These are phyloP conservation scores for Strongylocentrotus purpuratus DNA, from an alignment of 35 echinoderm and acorn worm species.

Conservation along the genomic window DNA sequence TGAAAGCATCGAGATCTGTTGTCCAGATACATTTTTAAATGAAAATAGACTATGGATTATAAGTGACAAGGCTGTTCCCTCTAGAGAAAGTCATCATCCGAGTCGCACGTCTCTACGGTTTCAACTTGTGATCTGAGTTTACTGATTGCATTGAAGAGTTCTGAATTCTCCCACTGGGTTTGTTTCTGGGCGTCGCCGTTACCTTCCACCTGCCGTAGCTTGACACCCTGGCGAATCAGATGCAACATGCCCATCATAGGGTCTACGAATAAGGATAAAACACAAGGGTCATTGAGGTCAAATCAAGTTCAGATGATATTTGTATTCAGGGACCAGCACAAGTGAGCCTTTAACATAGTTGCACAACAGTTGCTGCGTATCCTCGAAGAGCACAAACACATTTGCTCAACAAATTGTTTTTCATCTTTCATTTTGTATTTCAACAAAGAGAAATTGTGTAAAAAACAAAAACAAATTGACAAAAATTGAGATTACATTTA, in stretches of 20 bases:
- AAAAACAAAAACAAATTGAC: too few relatives aligned
- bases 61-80: background rate
- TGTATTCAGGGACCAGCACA: too few relatives aligned
- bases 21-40: too few relatives aligned
- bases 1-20: too few relatives aligned
- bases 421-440: too few relatives aligned
- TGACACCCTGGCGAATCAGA: conserved; percentile 72
- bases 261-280: conserved; percentile 31
- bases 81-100: conserved; percentile 43
- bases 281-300: background rate
- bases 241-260: conserved; percentile 64
- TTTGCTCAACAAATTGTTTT: too few relatives aligned
- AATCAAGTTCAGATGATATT: background rate
- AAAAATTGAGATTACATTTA: too few relatives aligned
- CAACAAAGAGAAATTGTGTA: too few relatives aligned
- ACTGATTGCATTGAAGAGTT: conserved; percentile 64
- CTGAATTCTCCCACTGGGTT: conserved; percentile 64
- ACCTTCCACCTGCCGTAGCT: conserved; percentile 56
- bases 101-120: conserved; percentile 27
- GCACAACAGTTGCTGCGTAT: too few relatives aligned
- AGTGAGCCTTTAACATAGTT: too few relatives aligned
- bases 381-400: too few relatives aligned
- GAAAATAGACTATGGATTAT: too few relatives aligned
- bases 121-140: conserved; percentile 65
- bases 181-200: conserved; percentile 27